phyloP scores from a whole-genome alignment of 2,113 vertebrate species.

The Leptocoma aspasia region DNA sequence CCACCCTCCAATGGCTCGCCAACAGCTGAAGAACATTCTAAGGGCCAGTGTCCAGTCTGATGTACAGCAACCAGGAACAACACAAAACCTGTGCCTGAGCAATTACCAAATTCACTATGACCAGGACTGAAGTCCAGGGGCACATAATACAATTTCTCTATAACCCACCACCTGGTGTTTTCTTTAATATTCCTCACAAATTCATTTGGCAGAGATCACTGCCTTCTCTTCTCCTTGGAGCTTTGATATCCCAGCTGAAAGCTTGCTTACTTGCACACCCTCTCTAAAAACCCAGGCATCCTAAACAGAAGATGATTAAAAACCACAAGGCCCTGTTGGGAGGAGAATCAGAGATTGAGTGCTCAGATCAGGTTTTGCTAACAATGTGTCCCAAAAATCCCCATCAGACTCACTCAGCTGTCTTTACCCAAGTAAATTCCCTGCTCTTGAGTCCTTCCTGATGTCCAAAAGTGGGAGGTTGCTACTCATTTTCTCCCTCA shows the following conservation, averaged over 20 bases:
- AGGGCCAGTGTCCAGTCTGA: not conserved
- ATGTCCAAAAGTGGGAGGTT: not conserved
- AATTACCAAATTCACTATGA: not conserved
- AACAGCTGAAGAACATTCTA: not conserved
- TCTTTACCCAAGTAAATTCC: not conserved
- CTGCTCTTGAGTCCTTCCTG: not conserved
- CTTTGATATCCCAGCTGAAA: not conserved
- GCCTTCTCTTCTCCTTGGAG: not conserved
- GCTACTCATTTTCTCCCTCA: not conserved
- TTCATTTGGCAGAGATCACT: not conserved
- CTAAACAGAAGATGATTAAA: not conserved
- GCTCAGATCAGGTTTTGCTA: not conserved
- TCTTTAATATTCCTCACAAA: not conserved
- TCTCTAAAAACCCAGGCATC: not conserved
- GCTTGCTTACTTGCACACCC: not conserved
- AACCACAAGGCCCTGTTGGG: not conserved
- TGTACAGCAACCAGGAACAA: not conserved
- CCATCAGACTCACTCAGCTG: not conserved
- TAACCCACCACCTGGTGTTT: not conserved
- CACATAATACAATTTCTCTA: not conserved
- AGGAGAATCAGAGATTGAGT: not conserved
- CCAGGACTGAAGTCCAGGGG: not conserved
- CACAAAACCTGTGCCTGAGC: not conserved
- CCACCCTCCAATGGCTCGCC: not conserved
- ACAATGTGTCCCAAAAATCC: not conserved